phyloP scores from a whole-genome alignment of 2,888 invertebrate genomes.

The Stegana nigrithorax region DNA sequence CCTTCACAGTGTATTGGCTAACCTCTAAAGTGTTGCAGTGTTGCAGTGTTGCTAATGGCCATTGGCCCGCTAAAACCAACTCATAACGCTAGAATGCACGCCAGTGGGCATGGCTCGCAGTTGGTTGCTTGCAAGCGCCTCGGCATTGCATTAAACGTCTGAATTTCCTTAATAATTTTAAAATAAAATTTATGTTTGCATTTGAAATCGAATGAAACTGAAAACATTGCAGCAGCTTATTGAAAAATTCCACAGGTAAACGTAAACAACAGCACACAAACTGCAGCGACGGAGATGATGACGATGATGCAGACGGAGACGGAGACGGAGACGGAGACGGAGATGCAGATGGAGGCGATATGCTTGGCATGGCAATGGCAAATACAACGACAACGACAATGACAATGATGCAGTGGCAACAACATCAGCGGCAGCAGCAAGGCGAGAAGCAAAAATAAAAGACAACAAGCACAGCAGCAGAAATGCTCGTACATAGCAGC shows the following conservation, averaged over 20 bases:
- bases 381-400: conserved; percentile 26
- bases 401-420: conserved; percentile 26
- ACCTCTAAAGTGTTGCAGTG: neutral
- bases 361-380: conserved; percentile 24
- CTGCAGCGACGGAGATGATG: neutral
- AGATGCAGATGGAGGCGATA: neutral
- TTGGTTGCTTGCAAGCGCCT: neutral
- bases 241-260: conserved; percentile 15
- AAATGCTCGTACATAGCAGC: no score
- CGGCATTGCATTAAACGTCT: conserved; percentile 34
- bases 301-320: neutral
- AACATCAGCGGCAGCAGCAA: conserved; percentile 21
- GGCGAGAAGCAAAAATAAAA: no score
- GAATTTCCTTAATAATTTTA: conserved; percentile 56
- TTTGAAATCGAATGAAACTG: conserved; percentile 23
- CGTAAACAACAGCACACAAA: neutral
- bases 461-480: neutral
- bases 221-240: conserved; percentile 3
- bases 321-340: neutral
- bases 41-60: neutral
- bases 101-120: no score
- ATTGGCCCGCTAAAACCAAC: no score
- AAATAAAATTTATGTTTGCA: conserved; percentile 47
- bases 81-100: neutral
- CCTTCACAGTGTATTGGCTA: neutral